Percentiles rank a stretch among this genome's conserved stretches.
phyloP scores from a whole-genome alignment of 2,888 invertebrate species.

The Blastobasis adustella region DNA sequence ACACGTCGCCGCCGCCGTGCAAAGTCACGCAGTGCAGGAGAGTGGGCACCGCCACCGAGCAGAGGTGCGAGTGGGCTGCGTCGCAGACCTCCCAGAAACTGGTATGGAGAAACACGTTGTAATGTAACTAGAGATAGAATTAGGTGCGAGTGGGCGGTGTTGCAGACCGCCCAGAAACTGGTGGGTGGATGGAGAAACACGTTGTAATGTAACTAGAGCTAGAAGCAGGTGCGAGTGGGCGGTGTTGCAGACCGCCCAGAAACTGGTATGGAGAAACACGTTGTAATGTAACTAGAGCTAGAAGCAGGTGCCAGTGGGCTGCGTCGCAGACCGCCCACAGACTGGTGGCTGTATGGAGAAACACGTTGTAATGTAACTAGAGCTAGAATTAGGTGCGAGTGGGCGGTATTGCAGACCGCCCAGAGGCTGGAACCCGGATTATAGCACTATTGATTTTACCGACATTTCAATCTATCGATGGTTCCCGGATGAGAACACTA shows the following conservation, averaged over 20 bases:
- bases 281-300: no score
- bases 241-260: constrained; percentile 94
- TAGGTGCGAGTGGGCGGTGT: no score
- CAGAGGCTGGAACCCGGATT: constrained; percentile 94
- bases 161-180: no score
- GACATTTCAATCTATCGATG: no score
- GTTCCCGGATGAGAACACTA: no score
- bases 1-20: constrained; percentile 94
- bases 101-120: constrained; percentile 1
- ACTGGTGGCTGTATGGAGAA: constrained; percentile 72
- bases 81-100: constrained; percentile 96
- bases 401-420: constrained; percentile 92
- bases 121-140: no score
- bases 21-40: constrained; percentile 96
- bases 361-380: no score
- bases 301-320: constrained; percentile 93
- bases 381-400: constrained; percentile 98
- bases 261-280: constrained; percentile 74
- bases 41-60: constrained; percentile 93
- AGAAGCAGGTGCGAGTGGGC: constrained; percentile 97
- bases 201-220: no score
- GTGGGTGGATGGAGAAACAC: no score
- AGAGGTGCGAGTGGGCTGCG: constrained; percentile 94
- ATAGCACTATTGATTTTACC: no score
- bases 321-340: constrained; percentile 95